Percentiles rank a stretch among this genome's conserved stretches.
Evolutionary conservation across 2,797 vertebrate species (phyloP).

Genomic region (Brotula barbata): DNA sequence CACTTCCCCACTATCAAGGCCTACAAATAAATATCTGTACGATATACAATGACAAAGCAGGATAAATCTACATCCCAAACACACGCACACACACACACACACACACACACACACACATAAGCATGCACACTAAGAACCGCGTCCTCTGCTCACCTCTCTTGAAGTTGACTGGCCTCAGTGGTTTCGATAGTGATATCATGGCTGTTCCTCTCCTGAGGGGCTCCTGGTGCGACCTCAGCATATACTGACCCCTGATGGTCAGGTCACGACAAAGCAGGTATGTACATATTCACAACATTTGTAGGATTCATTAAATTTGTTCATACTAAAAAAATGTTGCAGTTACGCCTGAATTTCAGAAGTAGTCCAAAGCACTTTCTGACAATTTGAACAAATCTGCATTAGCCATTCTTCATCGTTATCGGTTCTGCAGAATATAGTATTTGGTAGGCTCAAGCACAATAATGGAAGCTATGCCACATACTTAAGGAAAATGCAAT

Average conservation of each 20-base stretch:
- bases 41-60: not conserved
- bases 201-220: conserved; percentile 83
- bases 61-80: not conserved
- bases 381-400: no score
- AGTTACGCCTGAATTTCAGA: no score
- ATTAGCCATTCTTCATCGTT: no score
- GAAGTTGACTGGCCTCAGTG: conserved; percentile 76
- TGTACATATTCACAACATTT: no score
- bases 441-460: no score
- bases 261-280: not conserved
- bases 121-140: not conserved
- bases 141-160: conserved; percentile 80
- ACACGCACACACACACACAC: conserved; percentile 4
- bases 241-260: conserved; percentile 73
- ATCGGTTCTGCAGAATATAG: no score
- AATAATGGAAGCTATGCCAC: no score
- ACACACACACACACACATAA: not conserved
- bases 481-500: no score
- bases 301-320: no score
- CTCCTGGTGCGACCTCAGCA: conserved; percentile 85
- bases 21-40: not conserved
- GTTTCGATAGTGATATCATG: conserved; percentile 70
- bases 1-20: no score
- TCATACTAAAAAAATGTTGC: no score
- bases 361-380: no score